Evolutionary conservation across 2,113 vertebrate species (phyloP).

Genomic region (Raja brachyura): DNA sequence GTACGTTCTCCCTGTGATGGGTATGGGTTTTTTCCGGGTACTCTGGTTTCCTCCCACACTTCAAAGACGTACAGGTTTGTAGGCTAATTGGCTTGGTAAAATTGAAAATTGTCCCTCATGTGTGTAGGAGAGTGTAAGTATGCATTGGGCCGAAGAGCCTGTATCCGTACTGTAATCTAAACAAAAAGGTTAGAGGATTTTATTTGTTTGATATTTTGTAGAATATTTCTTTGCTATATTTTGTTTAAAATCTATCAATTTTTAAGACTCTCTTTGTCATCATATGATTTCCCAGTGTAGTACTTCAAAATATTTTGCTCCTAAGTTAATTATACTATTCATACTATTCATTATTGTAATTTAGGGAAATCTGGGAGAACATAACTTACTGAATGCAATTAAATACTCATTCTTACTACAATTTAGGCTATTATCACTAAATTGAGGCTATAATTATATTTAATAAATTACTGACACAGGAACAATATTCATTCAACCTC

Average conservation of each 20-base stretch:
- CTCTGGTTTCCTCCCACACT: no score
- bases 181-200: no score
- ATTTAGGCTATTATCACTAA: not conserved
- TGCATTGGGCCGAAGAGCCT: no score
- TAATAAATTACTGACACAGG: not conserved
- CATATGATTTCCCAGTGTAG: not conserved
- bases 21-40: no score
- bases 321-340: not conserved
- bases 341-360: not conserved
- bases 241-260: not conserved
- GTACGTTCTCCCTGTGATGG: no score
- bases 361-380: not conserved
- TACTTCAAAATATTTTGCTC: not conserved
- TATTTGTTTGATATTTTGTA: not conserved
- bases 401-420: not conserved
- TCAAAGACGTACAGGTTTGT: no score
- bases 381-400: not conserved
- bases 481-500: not conserved
- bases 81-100: no score
- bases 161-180: no score
- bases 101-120: no score
- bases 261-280: not conserved
- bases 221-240: not conserved
- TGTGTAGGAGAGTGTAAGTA: no score
- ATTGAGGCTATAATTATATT: not conserved